Base-by-base conservation (phyloP, 2,113 vertebrate genomes). In the Ranitomeya imitator region DNA sequence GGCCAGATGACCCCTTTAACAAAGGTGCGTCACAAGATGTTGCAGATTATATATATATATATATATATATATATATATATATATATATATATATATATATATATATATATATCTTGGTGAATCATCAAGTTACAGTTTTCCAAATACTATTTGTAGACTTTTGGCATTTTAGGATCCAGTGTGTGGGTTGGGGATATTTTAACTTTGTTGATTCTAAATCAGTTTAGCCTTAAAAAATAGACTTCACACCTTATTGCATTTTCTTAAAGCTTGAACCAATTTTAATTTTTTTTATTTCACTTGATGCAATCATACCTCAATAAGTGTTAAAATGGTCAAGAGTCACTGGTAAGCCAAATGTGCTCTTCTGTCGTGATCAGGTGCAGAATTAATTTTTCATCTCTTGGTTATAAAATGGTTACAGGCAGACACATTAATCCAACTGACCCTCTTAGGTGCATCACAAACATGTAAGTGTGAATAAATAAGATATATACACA, bases 401-500 rank as follows among this genome's bases (percentile, higher is more conserved):
- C 63, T 69, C 61, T 3, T 7, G 73, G 45, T 23, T 78, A 59
- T 78, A 77, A 51, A 61, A 55, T 79, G 61, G 9, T 63, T 77
- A 78, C 21, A 52, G 7, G 13, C 59, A 23, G n/a, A 16, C 37
- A 65, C 37, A 19, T 52, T 6, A 18, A 21, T 78, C 18, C 23
- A n/a, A 60, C 14, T 67, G n/a, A 60, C 57, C 73, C 59, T 31
- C 73, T 69, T 63, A 76, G 65, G 61, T 79, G 87, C 74, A 79
- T 71, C 81, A 78, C 67, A 85, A 84, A 89, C 82, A 79, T 74
- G 69, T 83, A 78, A 26, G 87, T 85, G 81, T 83, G 74, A 85
- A 89, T 85, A 89, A 85, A 88, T 83, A 74, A 89, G 83, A 89
- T 74, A 88, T 89, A 65, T 85, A 89, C 87, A 89, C 81, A 85